Conservation (phyloP, 2,113 vertebrate genomes). For the Elephantulus edwardii region DNA sequence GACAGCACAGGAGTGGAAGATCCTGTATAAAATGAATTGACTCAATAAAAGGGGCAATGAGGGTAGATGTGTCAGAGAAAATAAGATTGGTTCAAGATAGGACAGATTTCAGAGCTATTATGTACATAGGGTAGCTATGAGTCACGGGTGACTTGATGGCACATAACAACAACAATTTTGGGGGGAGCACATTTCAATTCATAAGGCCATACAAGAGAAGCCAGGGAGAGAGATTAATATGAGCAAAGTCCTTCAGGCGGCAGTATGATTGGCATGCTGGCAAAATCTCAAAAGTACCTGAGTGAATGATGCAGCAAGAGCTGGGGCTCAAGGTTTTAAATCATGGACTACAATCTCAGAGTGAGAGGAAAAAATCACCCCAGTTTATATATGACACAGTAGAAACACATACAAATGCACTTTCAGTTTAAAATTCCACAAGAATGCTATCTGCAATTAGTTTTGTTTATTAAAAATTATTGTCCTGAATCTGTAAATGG, state of each 20-base stretch:
- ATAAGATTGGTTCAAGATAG: no score
- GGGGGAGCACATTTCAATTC: no score
- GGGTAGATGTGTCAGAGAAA: no score
- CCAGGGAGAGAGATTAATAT: background rate
- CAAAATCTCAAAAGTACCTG: slow-evolving; percentile 1
- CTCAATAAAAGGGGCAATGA: no score
- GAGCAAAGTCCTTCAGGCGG: background rate
- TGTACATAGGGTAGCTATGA: no score
- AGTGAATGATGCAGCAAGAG: background rate
- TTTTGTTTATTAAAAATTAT: background rate
- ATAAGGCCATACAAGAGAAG: background rate
- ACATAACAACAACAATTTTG: no score
- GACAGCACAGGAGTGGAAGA: no score
- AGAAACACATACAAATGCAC: background rate
- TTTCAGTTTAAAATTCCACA: background rate
- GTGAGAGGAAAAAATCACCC: background rate
- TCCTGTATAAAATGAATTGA: no score
- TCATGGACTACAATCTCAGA: background rate
- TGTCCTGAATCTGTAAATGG: background rate
- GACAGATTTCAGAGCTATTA: no score
- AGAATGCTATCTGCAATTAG: background rate
- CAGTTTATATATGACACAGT: background rate
- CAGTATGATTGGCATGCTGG: background rate
- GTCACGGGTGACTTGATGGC: no score
- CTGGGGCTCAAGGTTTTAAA: background rate